Evolutionary conservation across 2,797 vertebrate genomes (phyloP).

Genomic region (Squalus acanthias): DNA sequence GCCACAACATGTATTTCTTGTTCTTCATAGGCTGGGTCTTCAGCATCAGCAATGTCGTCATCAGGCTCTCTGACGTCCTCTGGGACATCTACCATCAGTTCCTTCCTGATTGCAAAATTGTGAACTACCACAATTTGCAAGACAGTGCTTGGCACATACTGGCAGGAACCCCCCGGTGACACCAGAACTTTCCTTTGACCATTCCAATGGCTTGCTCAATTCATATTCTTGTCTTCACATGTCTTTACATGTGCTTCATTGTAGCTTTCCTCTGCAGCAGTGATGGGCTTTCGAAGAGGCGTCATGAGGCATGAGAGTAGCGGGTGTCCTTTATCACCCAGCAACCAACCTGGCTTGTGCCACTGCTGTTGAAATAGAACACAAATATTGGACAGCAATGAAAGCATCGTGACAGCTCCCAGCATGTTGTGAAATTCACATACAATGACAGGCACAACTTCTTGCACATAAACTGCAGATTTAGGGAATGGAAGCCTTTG

Average conservation of each 20-base stretch:
- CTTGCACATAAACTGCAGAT: not conserved
- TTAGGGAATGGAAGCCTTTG: not conserved
- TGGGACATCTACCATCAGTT: not conserved
- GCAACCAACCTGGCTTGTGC: not conserved
- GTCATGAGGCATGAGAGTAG: not conserved
- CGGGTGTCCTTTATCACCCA: no score
- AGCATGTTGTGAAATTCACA: not conserved
- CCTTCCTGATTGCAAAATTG: not conserved
- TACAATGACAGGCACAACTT: not conserved
- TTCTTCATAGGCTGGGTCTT: not conserved
- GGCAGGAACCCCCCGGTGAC: not conserved
- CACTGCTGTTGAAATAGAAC: not conserved
- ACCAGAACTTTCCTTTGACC: not conserved
- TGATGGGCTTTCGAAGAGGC: not conserved
- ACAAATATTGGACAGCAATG: not conserved
- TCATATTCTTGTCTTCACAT: not conserved
- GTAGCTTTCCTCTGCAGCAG: not conserved
- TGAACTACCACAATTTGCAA: not conserved
- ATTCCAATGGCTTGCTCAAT: not conserved
- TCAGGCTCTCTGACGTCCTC: not conserved
- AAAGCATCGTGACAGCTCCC: not conserved
- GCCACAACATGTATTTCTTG: not conserved
- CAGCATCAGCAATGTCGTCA: not conserved
- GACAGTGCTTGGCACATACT: not conserved
- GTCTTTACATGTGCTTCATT: not conserved